phyloP scores from a whole-genome alignment of 2,888 invertebrate species.

The Mechanitis mazaeus region DNA sequence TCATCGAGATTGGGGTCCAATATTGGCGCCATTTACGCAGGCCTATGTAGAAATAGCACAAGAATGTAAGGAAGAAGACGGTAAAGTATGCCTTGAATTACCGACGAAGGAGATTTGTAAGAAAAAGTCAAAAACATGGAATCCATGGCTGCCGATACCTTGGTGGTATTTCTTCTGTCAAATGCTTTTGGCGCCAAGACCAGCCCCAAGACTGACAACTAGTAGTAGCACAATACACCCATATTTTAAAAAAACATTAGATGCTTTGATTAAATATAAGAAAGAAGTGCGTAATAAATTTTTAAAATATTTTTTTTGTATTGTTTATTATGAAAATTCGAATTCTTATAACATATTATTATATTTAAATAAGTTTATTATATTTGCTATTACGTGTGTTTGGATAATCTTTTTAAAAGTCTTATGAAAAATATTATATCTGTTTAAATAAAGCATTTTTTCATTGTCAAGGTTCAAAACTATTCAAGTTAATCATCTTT shows the following conservation, averaged over 20 bases:
- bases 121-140: constrained; percentile 31
- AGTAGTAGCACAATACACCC: constrained; percentile 35
- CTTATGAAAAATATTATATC: too few species aligned
- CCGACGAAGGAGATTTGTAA: constrained; percentile 39
- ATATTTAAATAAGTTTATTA: too few species aligned
- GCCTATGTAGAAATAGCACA: constrained; percentile 26
- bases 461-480: too few species aligned
- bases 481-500: too few species aligned
- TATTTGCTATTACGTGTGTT: too few species aligned
- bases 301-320: too few species aligned
- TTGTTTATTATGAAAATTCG: too few species aligned
- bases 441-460: too few species aligned
- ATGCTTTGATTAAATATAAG: constrained; percentile 29
- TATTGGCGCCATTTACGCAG: constrained; percentile 35
- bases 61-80: constrained; percentile 28
- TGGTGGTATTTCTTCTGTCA: constrained; percentile 49
- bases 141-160: constrained; percentile 35
- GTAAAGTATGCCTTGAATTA: constrained; percentile 36
- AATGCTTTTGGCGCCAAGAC: constrained; percentile 32
- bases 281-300: constrained; percentile 18
- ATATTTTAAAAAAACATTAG: constrained; percentile 33
- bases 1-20: constrained; percentile 32
- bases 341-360: too few species aligned
- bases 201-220: constrained; percentile 23
- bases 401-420: too few species aligned